Conservation (phyloP, 2,113 vertebrate species). For the Charina bottae region DNA sequence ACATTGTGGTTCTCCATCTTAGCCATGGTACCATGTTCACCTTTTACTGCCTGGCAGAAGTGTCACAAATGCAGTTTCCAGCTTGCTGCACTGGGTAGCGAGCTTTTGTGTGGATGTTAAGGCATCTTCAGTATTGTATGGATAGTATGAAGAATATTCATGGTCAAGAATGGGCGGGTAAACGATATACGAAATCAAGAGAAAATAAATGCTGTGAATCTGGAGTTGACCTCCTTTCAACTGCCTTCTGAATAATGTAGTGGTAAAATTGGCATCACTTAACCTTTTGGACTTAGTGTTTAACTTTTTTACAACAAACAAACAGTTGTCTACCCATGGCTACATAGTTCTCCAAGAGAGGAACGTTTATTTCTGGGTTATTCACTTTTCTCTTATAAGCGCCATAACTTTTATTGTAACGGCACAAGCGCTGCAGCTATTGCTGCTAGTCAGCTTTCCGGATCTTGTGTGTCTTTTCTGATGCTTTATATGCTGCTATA, state of each 20-base stretch:
- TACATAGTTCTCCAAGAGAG: conserved; percentile 32
- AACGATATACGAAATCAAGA: conserved; percentile 52
- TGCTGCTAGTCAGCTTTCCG: conserved; percentile 64
- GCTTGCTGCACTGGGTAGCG: conserved; percentile 14
- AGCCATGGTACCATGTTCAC: conserved; percentile 36
- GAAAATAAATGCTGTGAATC: conserved; percentile 65
- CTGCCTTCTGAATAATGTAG: conserved; percentile 58
- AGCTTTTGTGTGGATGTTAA: conserved; percentile 52
- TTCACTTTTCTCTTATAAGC: conserved; percentile 36
- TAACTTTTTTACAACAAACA: conserved; percentile 14
- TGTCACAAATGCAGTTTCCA: conserved; percentile 53
- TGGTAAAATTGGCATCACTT: conserved; percentile 41
- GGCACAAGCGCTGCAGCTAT: conserved; percentile 54
- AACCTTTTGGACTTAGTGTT: conserved; percentile 47
- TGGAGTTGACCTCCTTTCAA: conserved; percentile 61
- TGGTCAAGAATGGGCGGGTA: conserved; percentile 58
- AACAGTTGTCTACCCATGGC: conserved; percentile 32
- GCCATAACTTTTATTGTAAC: conserved; percentile 53
- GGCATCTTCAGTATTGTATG: conserved; percentile 48
- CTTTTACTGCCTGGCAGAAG: conserved; percentile 37
- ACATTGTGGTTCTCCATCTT: conserved; percentile 40
- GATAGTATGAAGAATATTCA: conserved; percentile 56
- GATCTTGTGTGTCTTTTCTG: conserved; percentile 53
- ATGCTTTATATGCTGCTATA: conserved; percentile 67
- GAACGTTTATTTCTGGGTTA: conserved; percentile 48